Percentiles rank a stretch among this genome's conserved stretches.
Evolutionary conservation across 2,113 vertebrate genomes (phyloP).

Genomic region (Vidua macroura): DNA sequence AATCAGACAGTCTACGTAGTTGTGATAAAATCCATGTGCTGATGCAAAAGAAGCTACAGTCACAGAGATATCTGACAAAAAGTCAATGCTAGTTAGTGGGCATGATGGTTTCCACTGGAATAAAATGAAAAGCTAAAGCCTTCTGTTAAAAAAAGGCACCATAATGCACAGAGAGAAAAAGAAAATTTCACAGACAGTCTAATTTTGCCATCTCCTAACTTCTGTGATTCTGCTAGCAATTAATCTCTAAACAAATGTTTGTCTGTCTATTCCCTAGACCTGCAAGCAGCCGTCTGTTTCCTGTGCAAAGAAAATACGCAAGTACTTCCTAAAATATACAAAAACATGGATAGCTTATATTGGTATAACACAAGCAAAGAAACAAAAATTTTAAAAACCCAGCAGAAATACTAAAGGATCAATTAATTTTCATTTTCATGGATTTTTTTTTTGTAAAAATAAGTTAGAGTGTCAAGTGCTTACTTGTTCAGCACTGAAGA

Average conservation of each 20-base stretch:
- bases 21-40: background rate
- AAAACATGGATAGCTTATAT: background rate
- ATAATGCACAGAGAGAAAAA: background rate
- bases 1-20: background rate
- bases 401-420: background rate
- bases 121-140: background rate
- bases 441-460: background rate
- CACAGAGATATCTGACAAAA: background rate
- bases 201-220: background rate
- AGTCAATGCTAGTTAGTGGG: background rate
- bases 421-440: background rate
- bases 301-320: background rate
- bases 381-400: background rate
- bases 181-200: background rate
- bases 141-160: background rate
- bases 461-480: background rate
- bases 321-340: background rate
- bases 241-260: background rate
- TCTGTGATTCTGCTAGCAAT: background rate
- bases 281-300: background rate
- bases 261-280: background rate
- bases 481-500: background rate
- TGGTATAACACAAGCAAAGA: background rate
- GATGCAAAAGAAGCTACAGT: background rate
- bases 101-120: background rate